Percentiles rank a stretch among this genome's conserved stretches.
These are phyloP conservation scores for Cyanoramphus novaezelandiae DNA, from an alignment of 2,113 vertebrate genomes.

Conservation along the genomic window DNA sequence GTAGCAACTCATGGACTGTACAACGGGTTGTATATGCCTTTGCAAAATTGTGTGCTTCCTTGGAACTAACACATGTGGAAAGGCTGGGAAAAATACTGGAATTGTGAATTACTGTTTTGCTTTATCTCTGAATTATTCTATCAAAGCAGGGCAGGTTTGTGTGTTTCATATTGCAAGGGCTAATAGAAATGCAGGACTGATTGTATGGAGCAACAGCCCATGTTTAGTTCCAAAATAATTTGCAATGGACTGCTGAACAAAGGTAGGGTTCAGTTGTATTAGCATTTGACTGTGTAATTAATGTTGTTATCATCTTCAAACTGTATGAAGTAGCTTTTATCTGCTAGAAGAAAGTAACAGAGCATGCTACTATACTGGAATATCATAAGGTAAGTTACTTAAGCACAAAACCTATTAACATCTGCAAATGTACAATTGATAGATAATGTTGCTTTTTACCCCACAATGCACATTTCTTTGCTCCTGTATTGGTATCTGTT, in stretches of 20 bases:
- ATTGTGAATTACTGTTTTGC: background rate
- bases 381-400: background rate
- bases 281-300: constrained; percentile 12
- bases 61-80: background rate
- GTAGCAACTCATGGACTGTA: background rate
- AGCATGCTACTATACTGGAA: background rate
- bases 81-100: background rate
- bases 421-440: background rate
- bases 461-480: background rate
- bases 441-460: background rate
- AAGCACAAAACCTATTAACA: background rate
- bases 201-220: background rate
- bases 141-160: background rate
- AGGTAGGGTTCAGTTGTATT: background rate
- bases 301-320: background rate
- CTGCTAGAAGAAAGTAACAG: background rate
- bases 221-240: background rate
- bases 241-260: background rate
- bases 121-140: background rate
- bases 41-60: background rate
- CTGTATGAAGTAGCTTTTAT: background rate
- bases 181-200: background rate
- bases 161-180: background rate
- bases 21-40: background rate
- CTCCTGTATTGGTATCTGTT: background rate